Base-by-base conservation (phyloP, 2,888 invertebrate genomes). In the Temnothorax rugatulus region DNA sequence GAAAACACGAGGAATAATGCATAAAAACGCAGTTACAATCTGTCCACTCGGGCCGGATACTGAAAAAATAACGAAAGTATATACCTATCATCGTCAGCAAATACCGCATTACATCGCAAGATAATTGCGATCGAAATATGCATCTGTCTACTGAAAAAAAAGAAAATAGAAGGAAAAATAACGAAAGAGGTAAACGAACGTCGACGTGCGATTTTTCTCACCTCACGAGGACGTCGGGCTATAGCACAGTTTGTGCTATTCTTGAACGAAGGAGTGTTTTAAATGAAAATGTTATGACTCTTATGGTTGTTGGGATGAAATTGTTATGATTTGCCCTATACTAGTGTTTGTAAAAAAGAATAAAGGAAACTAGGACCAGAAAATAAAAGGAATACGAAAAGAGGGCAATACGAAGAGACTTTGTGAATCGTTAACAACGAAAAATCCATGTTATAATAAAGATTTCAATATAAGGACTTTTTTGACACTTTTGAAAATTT, bases 231-330 rank as follows among this genome's bases (percentile, higher is more conserved):
- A 57, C 18, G 18, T 59, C 57, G 57, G 3, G 34, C 34, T 57
- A 34, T 57, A 34, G 44, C 34, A 57, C 15, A 21, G 71, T 47
- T 71, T 71, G 44, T 38, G 64, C 21, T 29, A 44, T 54, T 69
- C 57, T 57, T 21, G 59, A 81, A 57, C 69, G 44, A 11, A 8
- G 9, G 15, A 59, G 47, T 73, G 59, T 73, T 81, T 73, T 34
- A 81, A 47, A 47, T 59, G 59, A 73, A 73, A 73, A 81, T 81
- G 73, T 73, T 73, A 73, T 81, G 29, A 15, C 34, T 50, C 52
- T 41, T 54, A 41, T 25, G 41, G 54, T 64, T 50, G 75, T 52
- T 38, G 25, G 52, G 50, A 66, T 76, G 13, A 76, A 76, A 76
- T 38, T 76, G 21, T 76, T 64, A 59, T 59, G 29, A 50, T 15